Evolutionary conservation across 1,140 invertebrate species (phyloP), one percentile per base, ranked within the genome.

Genomic region (Zaprionus taronus): DNA sequence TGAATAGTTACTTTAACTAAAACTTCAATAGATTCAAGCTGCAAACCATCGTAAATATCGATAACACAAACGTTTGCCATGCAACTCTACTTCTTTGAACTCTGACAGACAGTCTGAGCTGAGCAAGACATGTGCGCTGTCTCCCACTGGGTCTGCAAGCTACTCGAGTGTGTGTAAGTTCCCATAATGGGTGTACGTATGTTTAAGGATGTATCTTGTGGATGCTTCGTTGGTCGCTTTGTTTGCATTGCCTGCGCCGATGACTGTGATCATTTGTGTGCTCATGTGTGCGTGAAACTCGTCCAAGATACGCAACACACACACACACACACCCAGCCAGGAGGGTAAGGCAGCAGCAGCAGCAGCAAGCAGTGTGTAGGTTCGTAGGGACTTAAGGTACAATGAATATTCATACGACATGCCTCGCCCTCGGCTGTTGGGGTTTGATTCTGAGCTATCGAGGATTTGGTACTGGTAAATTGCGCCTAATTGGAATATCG

Each of bases 181-280:
- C 6, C 15, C 56, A 24, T 56, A 60, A 68, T 38, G 41, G 41
- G 41, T 68, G 57, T 34, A 69, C 22, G 57, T 62, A 57, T 62
- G 53, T 74, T 75, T 70, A 51, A 41, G 66, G 58, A 64, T 63
- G 67, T 75, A 64, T 75, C 69, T 70, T 47, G 51, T 75, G 26
- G 67, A 64, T 56, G 72, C 72, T 57, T 74, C 57, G 72, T 41
- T 74, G 72, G 36, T 28, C 58, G 72, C 72, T 58, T 75, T 75
- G 72, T 75, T 75, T 75, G 67, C 72, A 64, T 75, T 71, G 67
- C 70, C 67, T 71, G 67, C 47, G 47, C 53, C 72, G 56, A 65
- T 72, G 73, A 76, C 56, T 76, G 61, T 60, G 61, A 76, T 76
- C 68, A 76, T 76, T 76, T 76, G 44, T 65, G 73, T 76, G 73